phyloP scores from a whole-genome alignment of 1,140 invertebrate species.

The Rhagoletis zephyria region DNA sequence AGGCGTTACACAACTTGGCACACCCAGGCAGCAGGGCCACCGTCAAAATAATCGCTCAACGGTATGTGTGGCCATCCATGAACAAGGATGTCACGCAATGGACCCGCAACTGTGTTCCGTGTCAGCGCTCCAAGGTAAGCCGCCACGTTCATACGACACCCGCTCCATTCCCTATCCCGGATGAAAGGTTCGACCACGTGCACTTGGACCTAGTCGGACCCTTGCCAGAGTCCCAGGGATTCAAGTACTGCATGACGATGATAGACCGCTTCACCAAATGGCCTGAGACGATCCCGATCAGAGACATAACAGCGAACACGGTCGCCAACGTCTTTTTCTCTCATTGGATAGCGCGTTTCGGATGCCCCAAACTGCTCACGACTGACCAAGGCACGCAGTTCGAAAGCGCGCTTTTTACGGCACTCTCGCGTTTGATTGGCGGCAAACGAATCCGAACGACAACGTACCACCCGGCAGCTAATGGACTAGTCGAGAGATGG shows the following conservation, averaged over 20 bases:
- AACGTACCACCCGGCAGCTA: constrained; percentile 71
- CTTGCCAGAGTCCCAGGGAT: too few species aligned
- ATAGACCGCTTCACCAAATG: too few species aligned
- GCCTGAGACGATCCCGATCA: too few species aligned
- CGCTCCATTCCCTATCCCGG: not conserved
- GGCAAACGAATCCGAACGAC: constrained; percentile 65
- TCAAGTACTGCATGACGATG: too few species aligned
- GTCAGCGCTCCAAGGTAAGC: constrained; percentile 25
- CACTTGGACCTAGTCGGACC: constrained; percentile 19
- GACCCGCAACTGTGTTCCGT: not conserved
- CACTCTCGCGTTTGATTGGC: constrained; percentile 59
- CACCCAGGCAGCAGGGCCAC: too few species aligned
- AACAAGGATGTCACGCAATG: constrained; percentile 7
- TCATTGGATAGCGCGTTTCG: too few species aligned
- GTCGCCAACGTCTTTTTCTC: too few species aligned
- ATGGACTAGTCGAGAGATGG: constrained; percentile 63
- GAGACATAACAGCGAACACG: too few species aligned
- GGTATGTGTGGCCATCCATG: constrained; percentile 20
- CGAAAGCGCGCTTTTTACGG: constrained; percentile 55
- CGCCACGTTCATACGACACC: not conserved
- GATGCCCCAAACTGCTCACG: too few species aligned
- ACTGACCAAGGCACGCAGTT: constrained; percentile 25
- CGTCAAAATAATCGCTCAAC: too few species aligned
- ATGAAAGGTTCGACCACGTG: constrained; percentile 36
- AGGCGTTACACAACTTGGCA: too few species aligned